phyloP scores from a whole-genome alignment of 2,113 vertebrate species.

The Cyprinodon tularosa region DNA sequence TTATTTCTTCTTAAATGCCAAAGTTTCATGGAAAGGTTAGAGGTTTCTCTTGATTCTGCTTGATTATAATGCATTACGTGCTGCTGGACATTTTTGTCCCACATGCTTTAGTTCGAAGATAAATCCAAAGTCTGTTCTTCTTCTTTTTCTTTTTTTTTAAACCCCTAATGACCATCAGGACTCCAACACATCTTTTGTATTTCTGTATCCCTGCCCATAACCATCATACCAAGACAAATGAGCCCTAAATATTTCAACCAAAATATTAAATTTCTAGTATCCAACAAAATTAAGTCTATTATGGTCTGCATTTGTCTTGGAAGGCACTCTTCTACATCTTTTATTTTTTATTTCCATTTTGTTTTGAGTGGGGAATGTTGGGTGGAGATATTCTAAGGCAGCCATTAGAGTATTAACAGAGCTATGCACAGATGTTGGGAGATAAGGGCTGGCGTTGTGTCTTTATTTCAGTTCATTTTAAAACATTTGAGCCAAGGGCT shows the following conservation, averaged over 20 bases:
- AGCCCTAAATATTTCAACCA: neutral
- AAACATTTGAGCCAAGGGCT: conserved; percentile 6
- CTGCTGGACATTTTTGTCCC: too few relatives aligned
- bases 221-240: neutral
- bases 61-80: too few relatives aligned
- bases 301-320: neutral
- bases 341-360: neutral
- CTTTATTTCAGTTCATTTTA: conserved; percentile 20
- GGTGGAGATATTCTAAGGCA: conserved; percentile 40
- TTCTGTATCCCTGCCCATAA: neutral
- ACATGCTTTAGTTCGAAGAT: too few relatives aligned
- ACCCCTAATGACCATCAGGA: too few relatives aligned
- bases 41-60: too few relatives aligned
- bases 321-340: neutral
- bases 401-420: conserved; percentile 12
- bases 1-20: too few relatives aligned
- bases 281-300: neutral
- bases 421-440: conserved; percentile 1
- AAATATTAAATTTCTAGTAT: conserved; percentile 1
- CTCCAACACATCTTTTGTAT: too few relatives aligned
- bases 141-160: too few relatives aligned
- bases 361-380: too few relatives aligned
- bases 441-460: conserved; percentile 23
- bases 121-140: too few relatives aligned
- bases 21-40: too few relatives aligned